Evolutionary conservation across 2,888 invertebrate genomes (phyloP).

Genomic region (Junonia oenone): DNA sequence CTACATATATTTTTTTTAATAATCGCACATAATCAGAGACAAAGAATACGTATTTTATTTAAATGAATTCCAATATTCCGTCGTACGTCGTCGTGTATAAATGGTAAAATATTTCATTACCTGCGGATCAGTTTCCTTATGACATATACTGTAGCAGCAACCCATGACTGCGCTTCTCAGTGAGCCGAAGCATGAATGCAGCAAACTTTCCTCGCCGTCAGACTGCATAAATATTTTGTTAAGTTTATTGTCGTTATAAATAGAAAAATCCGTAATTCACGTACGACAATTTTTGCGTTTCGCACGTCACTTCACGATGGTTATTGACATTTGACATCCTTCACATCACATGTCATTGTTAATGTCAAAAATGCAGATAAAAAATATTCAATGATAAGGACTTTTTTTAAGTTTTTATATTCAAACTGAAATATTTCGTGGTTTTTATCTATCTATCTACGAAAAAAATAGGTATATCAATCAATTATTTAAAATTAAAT

Average conservation of each 20-base stretch:
- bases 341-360: conserved; percentile 7
- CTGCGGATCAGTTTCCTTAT: conserved; percentile 84
- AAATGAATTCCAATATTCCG: not conserved
- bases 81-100: conserved; percentile 23
- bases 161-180: conserved; percentile 80
- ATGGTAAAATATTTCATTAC: conserved; percentile 51
- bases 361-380: conserved; percentile 1
- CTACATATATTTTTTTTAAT: not conserved
- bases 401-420: no score
- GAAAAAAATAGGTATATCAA: no score
- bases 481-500: no score
- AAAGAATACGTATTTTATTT: conserved; percentile 11
- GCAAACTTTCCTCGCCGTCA: conserved; percentile 60
- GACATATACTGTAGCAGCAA: conserved; percentile 86
- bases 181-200: conserved; percentile 75
- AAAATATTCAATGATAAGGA: not conserved
- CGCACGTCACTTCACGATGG: conserved; percentile 23
- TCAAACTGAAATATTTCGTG: no score
- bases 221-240: conserved; percentile 73
- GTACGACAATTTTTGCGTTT: conserved; percentile 38
- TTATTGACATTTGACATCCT: conserved; percentile 8
- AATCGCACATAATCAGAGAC: not conserved
- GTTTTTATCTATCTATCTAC: no score
- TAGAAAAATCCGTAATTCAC: conserved; percentile 61
- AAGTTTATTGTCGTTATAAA: conserved; percentile 58